These are phyloP conservation scores for Idaea dimidiata DNA, from an alignment of 2,888 invertebrate genomes.

Conservation along the genomic window DNA sequence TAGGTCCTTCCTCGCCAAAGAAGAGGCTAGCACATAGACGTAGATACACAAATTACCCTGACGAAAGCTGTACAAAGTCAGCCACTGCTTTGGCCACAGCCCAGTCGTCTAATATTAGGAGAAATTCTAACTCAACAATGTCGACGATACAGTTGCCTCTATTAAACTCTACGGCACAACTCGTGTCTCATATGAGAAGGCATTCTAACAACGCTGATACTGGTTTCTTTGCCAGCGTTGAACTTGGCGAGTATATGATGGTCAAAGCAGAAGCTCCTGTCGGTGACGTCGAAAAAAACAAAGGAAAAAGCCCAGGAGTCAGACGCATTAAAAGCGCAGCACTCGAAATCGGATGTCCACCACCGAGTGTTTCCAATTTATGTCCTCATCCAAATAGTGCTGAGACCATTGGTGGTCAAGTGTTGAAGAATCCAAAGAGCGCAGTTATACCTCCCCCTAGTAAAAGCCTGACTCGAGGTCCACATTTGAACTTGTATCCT, in stretches of 20 bases:
- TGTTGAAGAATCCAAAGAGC: conserved; percentile 84
- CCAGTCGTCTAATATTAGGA: conserved; percentile 76
- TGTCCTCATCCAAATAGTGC: conserved; percentile 91
- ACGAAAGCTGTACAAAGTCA: conserved; percentile 74
- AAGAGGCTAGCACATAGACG: conserved; percentile 64
- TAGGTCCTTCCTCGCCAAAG: conserved; percentile 71
- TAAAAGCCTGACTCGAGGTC: conserved; percentile 85
- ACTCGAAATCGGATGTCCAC: conserved; percentile 85
- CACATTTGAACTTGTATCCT: conserved; percentile 85
- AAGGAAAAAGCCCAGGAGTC: conserved; percentile 83
- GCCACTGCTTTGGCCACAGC: conserved; percentile 72
- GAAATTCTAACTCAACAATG: conserved; percentile 83
- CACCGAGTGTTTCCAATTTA: conserved; percentile 85
- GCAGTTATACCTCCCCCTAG: conserved; percentile 85
- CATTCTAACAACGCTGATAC: conserved; percentile 84
- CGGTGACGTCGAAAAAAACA: conserved; percentile 63
- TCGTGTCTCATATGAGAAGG: conserved; percentile 77
- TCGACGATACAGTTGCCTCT: conserved; percentile 82
- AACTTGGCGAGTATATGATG: conserved; percentile 77
- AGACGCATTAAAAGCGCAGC: conserved; percentile 86
- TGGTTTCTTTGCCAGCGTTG: conserved; percentile 79
- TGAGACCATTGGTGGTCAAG: conserved; percentile 86
- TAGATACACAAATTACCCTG: conserved; percentile 68
- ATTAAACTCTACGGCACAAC: conserved; percentile 70
- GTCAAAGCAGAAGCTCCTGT: conserved; percentile 74